A percentile compares a stretch with the other conserved stretches of the same genome.
These are phyloP conservation scores for Egretta garzetta DNA, from an alignment of 2,113 vertebrate genomes.

Conservation along the genomic window DNA sequence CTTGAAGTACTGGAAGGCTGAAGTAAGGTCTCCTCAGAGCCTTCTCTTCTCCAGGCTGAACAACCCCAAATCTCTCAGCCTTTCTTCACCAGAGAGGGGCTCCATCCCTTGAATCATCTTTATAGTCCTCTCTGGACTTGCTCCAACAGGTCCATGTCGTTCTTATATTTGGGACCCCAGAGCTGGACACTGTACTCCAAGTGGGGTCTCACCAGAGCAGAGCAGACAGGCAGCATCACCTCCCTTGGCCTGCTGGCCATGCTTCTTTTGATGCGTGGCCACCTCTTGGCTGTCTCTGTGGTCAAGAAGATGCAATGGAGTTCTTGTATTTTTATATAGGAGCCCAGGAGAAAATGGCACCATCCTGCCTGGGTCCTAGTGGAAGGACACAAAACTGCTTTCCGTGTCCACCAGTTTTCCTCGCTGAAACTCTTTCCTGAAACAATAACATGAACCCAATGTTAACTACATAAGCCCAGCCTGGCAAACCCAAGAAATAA, in stretches of 20 bases:
- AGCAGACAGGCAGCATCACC: neutral
- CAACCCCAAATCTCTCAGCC: neutral
- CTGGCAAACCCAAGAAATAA: neutral
- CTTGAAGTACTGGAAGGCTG: neutral
- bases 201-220: neutral
- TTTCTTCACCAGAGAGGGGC: neutral
- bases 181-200: rapidly evolving
- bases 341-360: neutral
- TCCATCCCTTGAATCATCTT: neutral
- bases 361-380: neutral
- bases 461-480: neutral
- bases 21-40: neutral
- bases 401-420: neutral
- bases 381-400: neutral
- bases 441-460: neutral
- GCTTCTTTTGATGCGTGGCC: neutral
- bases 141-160: neutral
- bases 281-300: neutral
- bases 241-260: neutral
- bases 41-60: neutral
- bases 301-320: neutral
- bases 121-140: neutral
- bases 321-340: neutral
- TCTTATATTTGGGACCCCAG: neutral
- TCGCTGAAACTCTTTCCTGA: neutral